Conservation (phyloP, 1,140 invertebrate genomes). For the Fopius arisanus region DNA sequence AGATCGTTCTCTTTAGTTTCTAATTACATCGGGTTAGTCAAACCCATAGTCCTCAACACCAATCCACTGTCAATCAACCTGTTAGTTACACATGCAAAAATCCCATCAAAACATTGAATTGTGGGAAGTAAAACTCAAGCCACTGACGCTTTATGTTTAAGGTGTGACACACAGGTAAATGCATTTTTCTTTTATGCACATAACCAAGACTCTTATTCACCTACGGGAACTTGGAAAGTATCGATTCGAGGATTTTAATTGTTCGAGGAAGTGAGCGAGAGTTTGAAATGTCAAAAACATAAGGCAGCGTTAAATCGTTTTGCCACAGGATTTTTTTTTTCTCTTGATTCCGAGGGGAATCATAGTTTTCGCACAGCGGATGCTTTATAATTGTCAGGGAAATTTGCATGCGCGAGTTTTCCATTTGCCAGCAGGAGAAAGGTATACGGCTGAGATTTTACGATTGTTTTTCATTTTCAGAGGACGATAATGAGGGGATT, state of each 20-base stretch:
- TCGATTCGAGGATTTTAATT: slow-evolving; percentile 12
- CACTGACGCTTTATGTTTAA: slow-evolving; percentile 3
- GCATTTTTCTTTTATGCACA: background rate
- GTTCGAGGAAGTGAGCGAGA: slow-evolving; percentile 10
- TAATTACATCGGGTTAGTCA: slow-evolving; percentile 2
- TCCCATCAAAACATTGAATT: background rate
- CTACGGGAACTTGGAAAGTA: background rate
- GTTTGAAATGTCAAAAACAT: slow-evolving; percentile 5
- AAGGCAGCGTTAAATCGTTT: background rate
- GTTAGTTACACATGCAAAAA: background rate
- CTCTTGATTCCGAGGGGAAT: background rate
- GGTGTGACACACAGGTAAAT: slow-evolving; percentile 2
- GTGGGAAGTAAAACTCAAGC: background rate
- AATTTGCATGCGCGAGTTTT: background rate
- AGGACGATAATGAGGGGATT: background rate
- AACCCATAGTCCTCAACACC: background rate
- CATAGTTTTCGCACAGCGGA: background rate
- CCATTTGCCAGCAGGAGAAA: too few species aligned
- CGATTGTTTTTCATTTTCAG: background rate
- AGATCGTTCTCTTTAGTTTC: background rate
- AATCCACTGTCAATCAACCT: slow-evolving; percentile 18
- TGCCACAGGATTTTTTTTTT: background rate
- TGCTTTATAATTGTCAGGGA: background rate
- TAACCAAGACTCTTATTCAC: background rate
- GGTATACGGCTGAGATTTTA: background rate